Evolutionary conservation across 2,888 invertebrate species (phyloP).

Genomic region (Scaptomyza flava): DNA sequence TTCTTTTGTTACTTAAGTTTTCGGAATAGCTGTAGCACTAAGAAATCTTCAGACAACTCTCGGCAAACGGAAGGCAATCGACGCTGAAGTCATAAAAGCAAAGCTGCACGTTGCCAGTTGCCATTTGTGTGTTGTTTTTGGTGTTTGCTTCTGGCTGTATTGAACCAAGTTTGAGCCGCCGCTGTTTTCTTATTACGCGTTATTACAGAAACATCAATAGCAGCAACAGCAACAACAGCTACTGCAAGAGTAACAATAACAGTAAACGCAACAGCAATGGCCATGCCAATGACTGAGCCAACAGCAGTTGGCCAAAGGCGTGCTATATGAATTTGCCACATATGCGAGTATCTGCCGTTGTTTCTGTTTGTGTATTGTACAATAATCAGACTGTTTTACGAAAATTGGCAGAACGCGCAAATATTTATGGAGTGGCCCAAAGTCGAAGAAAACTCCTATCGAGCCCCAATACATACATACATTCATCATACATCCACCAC

Average conservation of each 20-base stretch:
- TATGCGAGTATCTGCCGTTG: not conserved
- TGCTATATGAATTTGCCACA: constrained; percentile 32
- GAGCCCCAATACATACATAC: constrained; percentile 11
- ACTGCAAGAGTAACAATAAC: constrained; percentile 24
- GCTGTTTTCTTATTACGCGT: constrained; percentile 68
- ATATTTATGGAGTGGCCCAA: constrained; percentile 42
- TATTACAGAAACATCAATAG: constrained; percentile 62
- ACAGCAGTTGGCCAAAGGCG: constrained; percentile 62
- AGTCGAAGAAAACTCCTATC: constrained; percentile 14
- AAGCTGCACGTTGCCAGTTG: constrained; percentile 62
- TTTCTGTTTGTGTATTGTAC: constrained; percentile 35
- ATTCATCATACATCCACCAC: constrained; percentile 5
- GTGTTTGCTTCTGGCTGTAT: constrained; percentile 61
- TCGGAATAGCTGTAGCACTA: not conserved
- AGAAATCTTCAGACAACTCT: constrained; percentile 31
- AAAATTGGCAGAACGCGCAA: constrained; percentile 73
- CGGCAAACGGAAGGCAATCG: constrained; percentile 28
- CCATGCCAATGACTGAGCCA: constrained; percentile 42
- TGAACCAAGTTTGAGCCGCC: constrained; percentile 47
- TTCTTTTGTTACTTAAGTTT: not conserved
- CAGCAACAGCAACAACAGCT: constrained; percentile 5
- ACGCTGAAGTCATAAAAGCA: constrained; percentile 58
- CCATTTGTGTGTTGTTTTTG: constrained; percentile 49
- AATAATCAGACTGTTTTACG: constrained; percentile 69
- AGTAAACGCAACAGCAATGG: constrained; percentile 26